phyloP scores from a whole-genome alignment of 2,888 invertebrate species.

The Caenorhabditis sp. region DNA sequence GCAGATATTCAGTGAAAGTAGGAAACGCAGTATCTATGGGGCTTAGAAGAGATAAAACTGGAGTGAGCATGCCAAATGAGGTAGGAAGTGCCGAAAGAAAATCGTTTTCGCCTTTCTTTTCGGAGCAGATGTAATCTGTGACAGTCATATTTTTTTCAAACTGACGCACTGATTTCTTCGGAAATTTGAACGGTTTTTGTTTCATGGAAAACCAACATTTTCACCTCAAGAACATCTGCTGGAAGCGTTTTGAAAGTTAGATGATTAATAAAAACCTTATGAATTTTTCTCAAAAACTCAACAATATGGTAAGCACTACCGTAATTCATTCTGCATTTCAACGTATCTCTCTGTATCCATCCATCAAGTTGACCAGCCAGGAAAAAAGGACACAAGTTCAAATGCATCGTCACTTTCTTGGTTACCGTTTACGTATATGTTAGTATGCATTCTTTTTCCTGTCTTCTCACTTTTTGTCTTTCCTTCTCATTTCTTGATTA shows the following conservation, averaged over 20 bases:
- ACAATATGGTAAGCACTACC: too few species aligned
- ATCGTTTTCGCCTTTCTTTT: too few species aligned
- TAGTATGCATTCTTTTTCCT: neutral
- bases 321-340: too few species aligned
- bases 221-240: neutral
- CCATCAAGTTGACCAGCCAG: neutral
- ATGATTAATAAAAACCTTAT: too few species aligned
- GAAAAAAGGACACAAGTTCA: neutral
- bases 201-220: neutral
- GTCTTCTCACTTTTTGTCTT: neutral
- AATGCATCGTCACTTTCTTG: conserved; percentile 12
- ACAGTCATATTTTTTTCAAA: conserved; percentile 5
- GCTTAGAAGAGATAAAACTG: neutral
- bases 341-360: neutral
- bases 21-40: conserved; percentile 14
- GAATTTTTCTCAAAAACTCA: too few species aligned
- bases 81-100: conserved; percentile 7
- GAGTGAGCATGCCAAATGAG: conserved; percentile 4
- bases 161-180: neutral
- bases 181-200: neutral
- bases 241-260: too few species aligned
- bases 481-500: neutral
- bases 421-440: neutral
- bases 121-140: neutral
- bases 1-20: conserved; percentile 24